Conservation (phyloP, 2,797 vertebrate species). For the Capromys pilorides region DNA sequence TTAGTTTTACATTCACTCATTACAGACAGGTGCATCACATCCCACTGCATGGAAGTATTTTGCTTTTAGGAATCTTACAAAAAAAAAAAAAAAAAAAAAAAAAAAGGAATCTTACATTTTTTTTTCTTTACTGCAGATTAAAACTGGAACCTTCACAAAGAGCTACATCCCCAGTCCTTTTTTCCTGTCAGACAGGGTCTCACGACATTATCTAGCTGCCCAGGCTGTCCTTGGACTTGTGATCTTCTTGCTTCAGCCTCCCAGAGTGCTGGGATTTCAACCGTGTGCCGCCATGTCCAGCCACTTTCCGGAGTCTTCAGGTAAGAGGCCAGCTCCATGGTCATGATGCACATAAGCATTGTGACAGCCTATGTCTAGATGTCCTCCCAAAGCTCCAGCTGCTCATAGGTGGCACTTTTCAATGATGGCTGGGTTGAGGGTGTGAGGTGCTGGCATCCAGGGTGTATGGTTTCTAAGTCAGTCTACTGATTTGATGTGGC, state of each 20-base stretch:
- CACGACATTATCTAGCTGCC: background rate
- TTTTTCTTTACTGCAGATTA: background rate
- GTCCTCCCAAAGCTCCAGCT: background rate
- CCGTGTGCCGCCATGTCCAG: background rate
- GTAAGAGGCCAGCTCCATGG: fast-evolving
- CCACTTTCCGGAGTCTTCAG: background rate
- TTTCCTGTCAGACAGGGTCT: background rate
- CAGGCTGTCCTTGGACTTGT: background rate
- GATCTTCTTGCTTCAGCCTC: background rate
- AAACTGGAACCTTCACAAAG: background rate
- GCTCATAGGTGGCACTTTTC: background rate
- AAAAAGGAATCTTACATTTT: too few species aligned
- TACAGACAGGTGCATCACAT: too few species aligned
- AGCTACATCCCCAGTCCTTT: background rate
- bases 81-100: too few species aligned
- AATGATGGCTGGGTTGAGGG: background rate
- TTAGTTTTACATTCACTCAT: too few species aligned
- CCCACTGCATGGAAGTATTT: fast-evolving
- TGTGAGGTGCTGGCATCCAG: background rate
- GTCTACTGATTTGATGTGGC: background rate
- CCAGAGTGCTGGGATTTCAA: background rate
- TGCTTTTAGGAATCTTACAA: background rate
- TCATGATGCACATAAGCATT: fast-evolving
- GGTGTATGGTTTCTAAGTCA: background rate
- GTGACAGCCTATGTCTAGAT: background rate